Evolutionary conservation across 1,140 invertebrate species (phyloP), one percentile per base, ranked within the genome.

Genomic region (Hylaeus volcanicus): DNA sequence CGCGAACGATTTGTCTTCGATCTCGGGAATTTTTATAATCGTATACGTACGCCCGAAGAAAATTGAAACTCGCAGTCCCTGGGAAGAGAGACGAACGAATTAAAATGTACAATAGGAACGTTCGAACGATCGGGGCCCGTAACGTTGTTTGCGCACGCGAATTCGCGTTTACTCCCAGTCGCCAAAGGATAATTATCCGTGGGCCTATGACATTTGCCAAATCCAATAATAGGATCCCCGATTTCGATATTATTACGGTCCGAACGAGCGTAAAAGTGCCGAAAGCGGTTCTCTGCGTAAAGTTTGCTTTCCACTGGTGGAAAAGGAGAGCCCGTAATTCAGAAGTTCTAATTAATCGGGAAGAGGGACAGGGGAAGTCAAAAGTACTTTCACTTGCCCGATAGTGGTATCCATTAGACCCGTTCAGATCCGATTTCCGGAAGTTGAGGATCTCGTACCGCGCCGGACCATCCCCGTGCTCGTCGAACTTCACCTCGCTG

Each of bases 391-490:
- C 64, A 75, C 92, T 92, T 94, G 94, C 95, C 92, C 94, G 94
- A 89, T 96, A 95, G 84, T 95, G 94, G 90, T 94, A 95, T 90
- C 94, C 94, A 82, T 89, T 91, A 48, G 82, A 83, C 51, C 88
- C 86, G 75, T 94, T 94, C 41, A 93, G 91, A 90, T 94, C 94
- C 56, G 93, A 89, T 87, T 93, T 93, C 84, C 94, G 94, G 85
- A 94, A 95, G 90, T 95, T 95, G 74, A 94, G 92, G 81, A 96
- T 95, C 76, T 95, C 95, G 88, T 96, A 95, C 43, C 95, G 92
- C 8, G 95, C 95, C 8, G 96, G 92, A n/a, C 96, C 96, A 87
- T 96, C 96, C 8, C 96, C 96, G 81, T 95, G 93, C 69, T 94
- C 91, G 89, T 96, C 95, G 88, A 96, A 96, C 81, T 95, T 94